Base-by-base conservation (phyloP, 2,113 vertebrate species). In the Aptenodytes patagonicus region DNA sequence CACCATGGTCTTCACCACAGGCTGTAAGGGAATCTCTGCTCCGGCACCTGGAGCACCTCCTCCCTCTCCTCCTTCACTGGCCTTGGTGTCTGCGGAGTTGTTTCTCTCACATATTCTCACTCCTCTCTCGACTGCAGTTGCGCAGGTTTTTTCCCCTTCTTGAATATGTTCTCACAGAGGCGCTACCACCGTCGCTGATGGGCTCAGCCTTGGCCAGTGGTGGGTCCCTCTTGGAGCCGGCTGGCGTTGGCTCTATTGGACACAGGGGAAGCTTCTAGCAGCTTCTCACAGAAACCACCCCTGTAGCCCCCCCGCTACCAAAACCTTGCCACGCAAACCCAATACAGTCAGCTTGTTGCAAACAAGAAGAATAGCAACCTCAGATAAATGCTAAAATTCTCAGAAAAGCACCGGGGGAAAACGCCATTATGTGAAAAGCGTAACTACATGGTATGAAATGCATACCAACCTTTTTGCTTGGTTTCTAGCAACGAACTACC, bases 181-280 rank as follows among this genome's bases (percentile, higher is more conserved):
- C 7, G 0, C 22, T 61, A 38, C 60, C 60, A 38, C 60, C 0
- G 3, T 17, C 2, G 5, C n/a, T 36, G 22, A 36, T 61, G 58
- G 15, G n/a, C n/a, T n/a, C 4, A 1, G n/a, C n/a, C 58, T 36
- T 26, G 58, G n/a, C 58, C 58, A 36, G 58, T 5, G 3, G 24
- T 4, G 4, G 24, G 60, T 61, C 60, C 10, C 0, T 61, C 60
- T 61, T 38, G 15, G 60, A 61, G n/a, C 60, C 16, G 2, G n/a
- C 60, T 17, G 60, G 24, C 60, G 4, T 17, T 61, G 60, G 24
- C 60, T 38, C 60, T 12, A 5, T 61, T 0, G 0, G n/a, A 61
- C 24, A 26, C 4, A 6, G n/a, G n/a, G n/a, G n/a, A 61, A 25
- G 60, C n/a, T 38, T 61, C 24, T 61, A 8, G 60, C n/a, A 61